Evolutionary conservation across 1,140 invertebrate genomes (phyloP), one percentile per base, ranked within the genome.

Genomic region (Lepidurus apus): DNA sequence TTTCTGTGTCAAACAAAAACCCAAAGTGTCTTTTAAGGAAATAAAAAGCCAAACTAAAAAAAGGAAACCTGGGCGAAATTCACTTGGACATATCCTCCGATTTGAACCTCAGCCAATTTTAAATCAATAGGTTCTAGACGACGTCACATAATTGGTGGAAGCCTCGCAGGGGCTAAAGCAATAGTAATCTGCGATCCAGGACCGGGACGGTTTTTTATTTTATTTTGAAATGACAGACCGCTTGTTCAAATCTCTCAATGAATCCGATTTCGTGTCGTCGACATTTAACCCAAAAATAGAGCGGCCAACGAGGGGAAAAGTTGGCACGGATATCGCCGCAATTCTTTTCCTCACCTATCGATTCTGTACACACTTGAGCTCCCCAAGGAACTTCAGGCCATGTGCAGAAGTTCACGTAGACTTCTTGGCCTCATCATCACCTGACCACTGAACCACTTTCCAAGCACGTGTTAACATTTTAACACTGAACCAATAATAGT

Each of bases 361-460:
- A 65, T 65, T 65, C n/a, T 7, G 53, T 21, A 21, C 53, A 65
- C 53, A 65, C 53, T 65, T 17, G n/a, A 65, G 53, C 53, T 65
- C 53, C 53, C 53, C 21, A 65, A 65, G 53, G 9, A 65, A n/a
- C n/a, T 3, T 65, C 21, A 7, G 13, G 53, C 53, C 53, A 65
- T 21, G 53, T 65, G 53, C 53, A 65, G 53, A 65, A 65, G 53
- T 17, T 65, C 53, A 65, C 53, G 53, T 65, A 65, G 53, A 65
- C 53, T 65, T 65, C 9, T 65, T 65, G 53, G 53, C 53, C 53
- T 65, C 53, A 9, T 65, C 53, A 7, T 65, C 53, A 65, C 53
- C n/a, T 65, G 53, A 65, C 53, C 21, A 65, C 17, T 65, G 53
- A 13, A 65, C 53, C 53, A 21, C 53, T 65, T 65, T 21, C 53